phyloP scores from a whole-genome alignment of 2,797 vertebrate genomes.

The Diplodus sargus region DNA sequence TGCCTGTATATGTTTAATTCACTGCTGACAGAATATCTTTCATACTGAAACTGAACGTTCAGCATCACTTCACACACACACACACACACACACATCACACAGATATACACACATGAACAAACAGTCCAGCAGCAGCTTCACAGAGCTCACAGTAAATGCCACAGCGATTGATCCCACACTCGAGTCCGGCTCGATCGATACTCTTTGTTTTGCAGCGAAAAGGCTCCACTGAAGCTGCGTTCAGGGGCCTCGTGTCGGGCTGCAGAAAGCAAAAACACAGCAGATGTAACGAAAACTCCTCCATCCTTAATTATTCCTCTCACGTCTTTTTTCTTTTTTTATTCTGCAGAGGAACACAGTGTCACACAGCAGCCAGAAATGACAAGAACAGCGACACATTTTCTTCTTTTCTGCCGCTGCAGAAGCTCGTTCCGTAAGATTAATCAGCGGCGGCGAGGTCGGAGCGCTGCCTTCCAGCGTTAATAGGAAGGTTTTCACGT shows the following conservation, averaged over 20 bases:
- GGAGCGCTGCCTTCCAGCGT: background rate
- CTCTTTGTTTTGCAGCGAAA: slow-evolving; percentile 61
- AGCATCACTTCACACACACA: slow-evolving; percentile 12
- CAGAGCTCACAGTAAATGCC: slow-evolving; percentile 64
- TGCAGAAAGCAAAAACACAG: slow-evolving; percentile 30
- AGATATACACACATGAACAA: background rate
- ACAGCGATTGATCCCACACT: slow-evolving; percentile 58
- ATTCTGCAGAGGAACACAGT: background rate
- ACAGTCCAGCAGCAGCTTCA: slow-evolving; percentile 45
- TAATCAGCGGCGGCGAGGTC: background rate
- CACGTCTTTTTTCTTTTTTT: background rate
- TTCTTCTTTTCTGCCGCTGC: background rate
- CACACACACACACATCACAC: background rate
- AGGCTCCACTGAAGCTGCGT: slow-evolving; percentile 41
- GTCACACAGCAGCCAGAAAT: background rate
- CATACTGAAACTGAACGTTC: background rate
- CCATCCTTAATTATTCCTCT: background rate
- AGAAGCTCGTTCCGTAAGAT: background rate
- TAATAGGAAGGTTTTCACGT: background rate
- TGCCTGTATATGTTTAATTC: too few relatives aligned
- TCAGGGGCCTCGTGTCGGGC: slow-evolving; percentile 25
- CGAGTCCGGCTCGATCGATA: slow-evolving; percentile 59
- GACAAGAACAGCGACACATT: background rate
- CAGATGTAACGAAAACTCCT: slow-evolving; percentile 1
- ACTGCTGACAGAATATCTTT: background rate